Percentiles rank a stretch among this genome's conserved stretches.
Conservation (phyloP, 92 coral and sea anemone genomes). For the Bergia sp. region DNA sequence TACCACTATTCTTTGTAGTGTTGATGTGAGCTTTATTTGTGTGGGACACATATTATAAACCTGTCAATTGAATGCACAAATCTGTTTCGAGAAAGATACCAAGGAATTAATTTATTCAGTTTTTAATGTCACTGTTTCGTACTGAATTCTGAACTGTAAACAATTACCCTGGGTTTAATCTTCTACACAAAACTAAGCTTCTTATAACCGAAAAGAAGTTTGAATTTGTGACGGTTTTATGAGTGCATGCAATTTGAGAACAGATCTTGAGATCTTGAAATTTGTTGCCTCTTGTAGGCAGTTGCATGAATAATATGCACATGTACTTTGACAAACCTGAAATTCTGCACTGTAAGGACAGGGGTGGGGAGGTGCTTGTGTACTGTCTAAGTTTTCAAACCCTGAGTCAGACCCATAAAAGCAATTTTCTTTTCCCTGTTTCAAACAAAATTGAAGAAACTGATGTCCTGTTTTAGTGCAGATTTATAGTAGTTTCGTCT, state of each 20-base stretch:
- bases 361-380: too few relatives aligned
- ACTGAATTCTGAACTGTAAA: too few relatives aligned
- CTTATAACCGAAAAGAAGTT: background rate
- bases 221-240: background rate
- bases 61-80: background rate
- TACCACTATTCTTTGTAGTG: background rate
- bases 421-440: too few relatives aligned
- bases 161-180: background rate
- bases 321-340: too few relatives aligned
- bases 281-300: background rate
- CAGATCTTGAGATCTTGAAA: background rate
- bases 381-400: too few relatives aligned
- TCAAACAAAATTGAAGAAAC: too few relatives aligned
- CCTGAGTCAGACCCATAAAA: too few relatives aligned
- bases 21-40: background rate
- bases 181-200: background rate
- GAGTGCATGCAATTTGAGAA: background rate
- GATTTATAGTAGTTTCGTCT: too few relatives aligned
- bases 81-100: background rate
- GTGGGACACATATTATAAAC: background rate
- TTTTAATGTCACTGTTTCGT: conserved; percentile 1
- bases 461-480: too few relatives aligned
- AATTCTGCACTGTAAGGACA: too few relatives aligned
- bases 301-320: background rate
- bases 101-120: conserved; percentile 35